These are phyloP conservation scores for Myotis myotis DNA, from an alignment of 2,797 vertebrate species.

Conservation along the genomic window DNA sequence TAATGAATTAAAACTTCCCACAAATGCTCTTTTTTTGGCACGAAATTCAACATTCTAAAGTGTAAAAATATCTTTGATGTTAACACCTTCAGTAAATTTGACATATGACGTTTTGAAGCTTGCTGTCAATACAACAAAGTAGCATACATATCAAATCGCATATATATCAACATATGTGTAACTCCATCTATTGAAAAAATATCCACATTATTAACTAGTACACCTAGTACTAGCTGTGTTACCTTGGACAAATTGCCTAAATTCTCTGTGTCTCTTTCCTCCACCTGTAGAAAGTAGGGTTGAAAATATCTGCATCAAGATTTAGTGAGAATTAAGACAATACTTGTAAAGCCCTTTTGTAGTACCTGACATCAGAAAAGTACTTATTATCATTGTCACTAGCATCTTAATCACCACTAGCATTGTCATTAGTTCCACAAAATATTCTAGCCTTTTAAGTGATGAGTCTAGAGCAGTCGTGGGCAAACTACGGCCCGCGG, in stretches of 20 bases:
- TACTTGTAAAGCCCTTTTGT: background rate
- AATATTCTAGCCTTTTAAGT: conserved; percentile 1
- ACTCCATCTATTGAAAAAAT: no score
- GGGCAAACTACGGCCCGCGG: no score
- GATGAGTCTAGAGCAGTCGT: background rate
- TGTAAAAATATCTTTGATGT: no score
- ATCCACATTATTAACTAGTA: no score
- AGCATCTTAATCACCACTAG: background rate
- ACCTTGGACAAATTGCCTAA: background rate
- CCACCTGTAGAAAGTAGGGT: background rate
- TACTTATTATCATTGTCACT: background rate
- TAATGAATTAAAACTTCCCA: no score
- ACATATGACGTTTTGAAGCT: no score
- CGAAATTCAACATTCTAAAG: no score
- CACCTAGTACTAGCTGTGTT: background rate
- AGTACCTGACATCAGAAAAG: background rate
- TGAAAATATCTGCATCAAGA: background rate
- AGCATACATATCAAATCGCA: no score
- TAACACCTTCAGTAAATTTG: no score
- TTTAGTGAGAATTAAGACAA: conserved; percentile 26
- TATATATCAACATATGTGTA: no score
- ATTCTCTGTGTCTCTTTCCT: background rate
- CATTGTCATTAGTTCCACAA: background rate
- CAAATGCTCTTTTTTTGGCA: no score
- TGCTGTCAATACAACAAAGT: no score